Evolutionary conservation across 2,888 invertebrate species (phyloP).

Genomic region (Drosophila acutilabella): DNA sequence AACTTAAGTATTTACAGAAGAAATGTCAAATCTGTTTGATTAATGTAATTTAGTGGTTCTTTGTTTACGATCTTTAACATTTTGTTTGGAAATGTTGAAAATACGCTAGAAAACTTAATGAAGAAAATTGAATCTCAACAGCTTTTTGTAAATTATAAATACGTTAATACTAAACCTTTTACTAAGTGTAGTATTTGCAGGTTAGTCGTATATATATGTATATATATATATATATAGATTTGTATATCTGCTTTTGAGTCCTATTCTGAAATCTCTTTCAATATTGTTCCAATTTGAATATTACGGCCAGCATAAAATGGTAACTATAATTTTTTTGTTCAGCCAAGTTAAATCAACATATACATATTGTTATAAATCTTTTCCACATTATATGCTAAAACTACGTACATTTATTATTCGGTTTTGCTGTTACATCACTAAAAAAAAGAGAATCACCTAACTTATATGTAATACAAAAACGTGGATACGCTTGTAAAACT

Average conservation of each 20-base stretch:
- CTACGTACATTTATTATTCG: conserved; percentile 68
- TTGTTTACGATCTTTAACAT: conserved; percentile 17
- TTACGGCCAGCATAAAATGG: conserved; percentile 46
- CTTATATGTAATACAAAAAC: conserved; percentile 55
- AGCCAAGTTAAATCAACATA: conserved; percentile 53
- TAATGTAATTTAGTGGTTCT: conserved; percentile 20
- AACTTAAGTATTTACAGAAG: conserved; percentile 73
- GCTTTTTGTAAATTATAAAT: conserved; percentile 21
- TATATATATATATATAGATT: conserved; percentile 12
- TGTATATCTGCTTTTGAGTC: conserved; percentile 30
- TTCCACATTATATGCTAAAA: conserved; percentile 53
- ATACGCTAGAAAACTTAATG: conserved; percentile 38
- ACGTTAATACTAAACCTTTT: conserved; percentile 43
- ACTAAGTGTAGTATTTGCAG: conserved; percentile 38
- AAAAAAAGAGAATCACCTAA: conserved; percentile 61
- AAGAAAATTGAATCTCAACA: conserved; percentile 66
- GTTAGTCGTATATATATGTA: conserved; percentile 11
- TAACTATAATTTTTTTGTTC: conserved; percentile 42
- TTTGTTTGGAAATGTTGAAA: conserved; percentile 40
- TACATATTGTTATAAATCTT: conserved; percentile 15
- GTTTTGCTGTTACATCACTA: conserved; percentile 69
- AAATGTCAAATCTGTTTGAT: conserved; percentile 39
- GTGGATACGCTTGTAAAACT: conserved; percentile 61
- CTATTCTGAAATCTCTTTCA: conserved; percentile 33
- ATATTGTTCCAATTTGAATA: conserved; percentile 42